Percentiles rank a stretch among this genome's conserved stretches.
Evolutionary conservation across 2,113 vertebrate species (phyloP).

Genomic region (Rhinogobius similis): DNA sequence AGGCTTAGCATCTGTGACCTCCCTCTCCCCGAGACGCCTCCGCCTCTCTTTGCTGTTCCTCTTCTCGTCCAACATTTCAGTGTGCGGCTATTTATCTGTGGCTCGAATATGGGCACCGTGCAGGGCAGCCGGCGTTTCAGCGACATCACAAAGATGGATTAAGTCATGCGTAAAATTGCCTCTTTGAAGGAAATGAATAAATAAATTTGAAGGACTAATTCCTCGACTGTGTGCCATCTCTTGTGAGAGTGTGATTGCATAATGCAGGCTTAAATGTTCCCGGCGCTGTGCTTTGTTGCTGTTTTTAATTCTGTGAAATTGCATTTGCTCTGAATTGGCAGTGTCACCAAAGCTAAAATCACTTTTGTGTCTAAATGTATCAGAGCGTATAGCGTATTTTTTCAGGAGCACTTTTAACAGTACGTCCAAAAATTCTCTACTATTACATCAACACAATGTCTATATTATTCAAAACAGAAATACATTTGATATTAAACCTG

Average conservation of each 20-base stretch:
- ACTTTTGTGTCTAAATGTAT: slow-evolving; percentile 21
- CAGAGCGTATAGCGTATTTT: background rate
- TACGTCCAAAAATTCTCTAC: background rate
- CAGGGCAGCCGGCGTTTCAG: slow-evolving; percentile 61
- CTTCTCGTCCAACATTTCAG: slow-evolving; percentile 60
- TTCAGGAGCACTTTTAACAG: slow-evolving; percentile 6
- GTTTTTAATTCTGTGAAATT: slow-evolving; percentile 45
- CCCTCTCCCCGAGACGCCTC: slow-evolving; percentile 18
- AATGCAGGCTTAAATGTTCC: slow-evolving; percentile 56
- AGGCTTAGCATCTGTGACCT: slow-evolving; percentile 63
- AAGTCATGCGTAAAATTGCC: slow-evolving; percentile 80
- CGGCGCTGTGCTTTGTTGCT: slow-evolving; percentile 36
- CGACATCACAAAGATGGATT: slow-evolving; percentile 77
- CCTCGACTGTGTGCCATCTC: slow-evolving; percentile 70
- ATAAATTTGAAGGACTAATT: slow-evolving; percentile 79
- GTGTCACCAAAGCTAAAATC: slow-evolving; percentile 32
- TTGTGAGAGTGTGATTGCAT: slow-evolving; percentile 63
- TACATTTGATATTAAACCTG: too few relatives aligned
- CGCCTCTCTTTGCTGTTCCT: slow-evolving; percentile 14
- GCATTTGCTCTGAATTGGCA: slow-evolving; percentile 41
- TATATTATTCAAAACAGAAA: background rate
- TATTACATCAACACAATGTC: background rate
- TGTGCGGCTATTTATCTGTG: slow-evolving; percentile 60
- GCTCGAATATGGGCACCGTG: slow-evolving; percentile 61
- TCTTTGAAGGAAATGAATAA: slow-evolving; percentile 81